Evolutionary conservation across 64 coral and sea anemone species (phyloP), one percentile per base, ranked within the genome.

Genomic region (Platygyra sinensis): DNA sequence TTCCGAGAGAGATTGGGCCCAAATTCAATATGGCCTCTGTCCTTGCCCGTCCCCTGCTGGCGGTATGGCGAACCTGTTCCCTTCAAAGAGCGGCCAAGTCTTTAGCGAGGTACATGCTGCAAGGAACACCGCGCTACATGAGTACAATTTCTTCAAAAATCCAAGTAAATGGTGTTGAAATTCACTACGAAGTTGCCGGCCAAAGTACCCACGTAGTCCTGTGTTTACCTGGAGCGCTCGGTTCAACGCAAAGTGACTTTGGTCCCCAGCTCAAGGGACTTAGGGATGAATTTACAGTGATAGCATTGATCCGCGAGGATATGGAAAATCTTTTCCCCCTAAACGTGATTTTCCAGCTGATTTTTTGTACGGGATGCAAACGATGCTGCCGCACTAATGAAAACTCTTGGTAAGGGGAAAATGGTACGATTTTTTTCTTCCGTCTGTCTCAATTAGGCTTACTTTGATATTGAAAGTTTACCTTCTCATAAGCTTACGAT

Each of bases 231-330:
- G n/a, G n/a, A n/a, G 96, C 96, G 19, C 62, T 99, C n/a, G 96
- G 96, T 14, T 88, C 96, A 30, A 95, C 94, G 16, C 94, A 90
- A 61, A 95, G 93, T 88, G 94, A 99, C 74, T 99, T 99, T 84
- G 96, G 90, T 22, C 96, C 96, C 5, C 96, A 99, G 54, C 67
- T 99, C 7, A 90, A 74, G 49, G 90, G 91, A 13, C 74, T 99
- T 14, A 93, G 88, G 52, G 75, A 94, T 39, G 74, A 93, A 49
- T 99, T 95, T 32, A 95, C 96, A 39, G 94, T 99, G 1, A 38
- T 99, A 82, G 96, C 96, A 12, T 93, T 76, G 96, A 99, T 91
- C 94, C 96, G 55, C 72, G 96, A 62, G 96, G 96, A 24, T 99
- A 99, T 49, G 96, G 96, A 54, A 99, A 95, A 69, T 99, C 96